Conservation (phyloP, 2,888 invertebrate species). For the Aplocera efformata region DNA sequence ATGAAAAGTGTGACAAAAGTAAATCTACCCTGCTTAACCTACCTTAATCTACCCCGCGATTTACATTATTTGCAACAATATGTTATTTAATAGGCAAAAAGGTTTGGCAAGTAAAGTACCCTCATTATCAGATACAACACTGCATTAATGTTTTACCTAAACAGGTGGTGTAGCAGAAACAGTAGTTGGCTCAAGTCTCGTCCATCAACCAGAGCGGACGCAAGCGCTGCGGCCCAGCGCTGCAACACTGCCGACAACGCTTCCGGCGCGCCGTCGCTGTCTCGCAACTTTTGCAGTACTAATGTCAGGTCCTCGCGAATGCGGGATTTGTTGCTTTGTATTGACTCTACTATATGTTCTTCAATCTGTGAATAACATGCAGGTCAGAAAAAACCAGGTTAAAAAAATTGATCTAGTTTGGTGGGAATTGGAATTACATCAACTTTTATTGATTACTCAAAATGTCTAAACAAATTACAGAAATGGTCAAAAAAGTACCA, state of each 20-base stretch:
- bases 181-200: constrained; percentile 54
- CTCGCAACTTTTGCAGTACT: constrained; percentile 50
- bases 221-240: constrained; percentile 60
- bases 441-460: too few relatives aligned
- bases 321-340: constrained; percentile 42
- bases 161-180: constrained; percentile 61
- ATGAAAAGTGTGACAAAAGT: too few relatives aligned
- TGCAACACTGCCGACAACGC: constrained; percentile 50
- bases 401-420: too few relatives aligned
- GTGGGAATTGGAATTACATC: too few relatives aligned
- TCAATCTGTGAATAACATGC: constrained; percentile 52
- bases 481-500: too few relatives aligned
- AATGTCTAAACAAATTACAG: too few relatives aligned
- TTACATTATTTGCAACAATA: too few relatives aligned
- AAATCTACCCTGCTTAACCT: too few relatives aligned
- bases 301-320: constrained; percentile 59
- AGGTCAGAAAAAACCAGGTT: neutral
- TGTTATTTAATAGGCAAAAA: too few relatives aligned
- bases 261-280: constrained; percentile 48
- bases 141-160: constrained; percentile 41
- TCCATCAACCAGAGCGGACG: constrained; percentile 45
- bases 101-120: too few relatives aligned
- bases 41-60: too few relatives aligned
- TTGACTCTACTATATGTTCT: constrained; percentile 54
- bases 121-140: too few relatives aligned